phyloP scores from a whole-genome alignment of 2,113 vertebrate genomes.

The Aptenodytes patagonicus region DNA sequence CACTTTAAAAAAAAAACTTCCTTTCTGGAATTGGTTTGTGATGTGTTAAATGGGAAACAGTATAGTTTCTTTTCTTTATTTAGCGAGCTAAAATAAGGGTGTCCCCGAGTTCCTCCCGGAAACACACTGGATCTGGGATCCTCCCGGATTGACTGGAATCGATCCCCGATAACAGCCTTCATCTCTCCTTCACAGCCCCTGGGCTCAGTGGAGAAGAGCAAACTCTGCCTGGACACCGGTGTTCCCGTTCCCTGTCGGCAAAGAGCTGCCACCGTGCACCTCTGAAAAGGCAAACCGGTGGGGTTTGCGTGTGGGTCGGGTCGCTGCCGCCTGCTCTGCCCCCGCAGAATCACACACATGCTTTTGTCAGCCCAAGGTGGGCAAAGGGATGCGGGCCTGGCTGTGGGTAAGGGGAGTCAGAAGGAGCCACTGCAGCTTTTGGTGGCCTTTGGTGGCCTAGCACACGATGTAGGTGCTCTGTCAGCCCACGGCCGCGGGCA shows the following conservation, averaged over 20 bases:
- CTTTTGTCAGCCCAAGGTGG: not conserved
- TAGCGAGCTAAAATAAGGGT: not conserved
- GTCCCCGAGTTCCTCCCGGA: not conserved
- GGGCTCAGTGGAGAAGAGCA: not conserved
- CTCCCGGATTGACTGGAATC: accelerated
- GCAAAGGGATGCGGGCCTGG: not conserved
- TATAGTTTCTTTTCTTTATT: not conserved
- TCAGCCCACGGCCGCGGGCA: not conserved
- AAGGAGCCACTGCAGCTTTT: too few relatives aligned
- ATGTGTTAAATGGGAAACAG: not conserved
- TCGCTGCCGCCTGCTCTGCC: not conserved
- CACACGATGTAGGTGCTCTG: accelerated
- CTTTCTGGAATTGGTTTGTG: not conserved
- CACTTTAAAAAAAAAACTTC: not conserved
- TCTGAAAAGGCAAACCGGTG: accelerated
- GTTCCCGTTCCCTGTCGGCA: too few relatives aligned
- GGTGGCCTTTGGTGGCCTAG: not conserved
- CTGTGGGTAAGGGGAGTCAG: not conserved
- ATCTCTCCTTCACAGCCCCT: not conserved
- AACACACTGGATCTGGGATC: not conserved
- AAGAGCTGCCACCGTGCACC: accelerated
- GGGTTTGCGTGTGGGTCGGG: not conserved
- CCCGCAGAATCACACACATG: too few relatives aligned
- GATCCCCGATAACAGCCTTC: not conserved
- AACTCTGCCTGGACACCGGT: not conserved